Conservation (phyloP, 2,888 invertebrate genomes). For the Drosophila pegasa region DNA sequence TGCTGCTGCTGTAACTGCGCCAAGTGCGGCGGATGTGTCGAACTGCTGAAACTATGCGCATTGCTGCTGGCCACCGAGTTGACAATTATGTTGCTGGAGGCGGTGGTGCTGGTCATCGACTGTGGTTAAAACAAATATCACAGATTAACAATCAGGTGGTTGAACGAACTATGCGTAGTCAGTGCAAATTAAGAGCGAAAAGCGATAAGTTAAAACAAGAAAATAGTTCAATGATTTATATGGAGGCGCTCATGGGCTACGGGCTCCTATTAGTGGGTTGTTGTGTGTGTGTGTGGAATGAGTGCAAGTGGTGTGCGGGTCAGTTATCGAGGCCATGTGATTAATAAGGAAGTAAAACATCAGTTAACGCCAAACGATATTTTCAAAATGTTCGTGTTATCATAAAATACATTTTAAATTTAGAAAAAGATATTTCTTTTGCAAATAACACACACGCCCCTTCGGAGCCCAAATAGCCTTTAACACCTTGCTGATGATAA, state of each 20-base stretch:
- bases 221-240: slow-evolving; percentile 26
- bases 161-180: slow-evolving; percentile 14
- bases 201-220: slow-evolving; percentile 41
- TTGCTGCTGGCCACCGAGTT: slow-evolving; percentile 84
- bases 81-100: slow-evolving; percentile 84
- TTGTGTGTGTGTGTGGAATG: slow-evolving; percentile 6
- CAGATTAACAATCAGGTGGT: slow-evolving; percentile 23
- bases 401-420: not conserved
- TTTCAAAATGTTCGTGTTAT: not conserved
- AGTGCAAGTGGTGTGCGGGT: slow-evolving; percentile 12
- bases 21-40: slow-evolving; percentile 73
- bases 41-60: slow-evolving; percentile 77
- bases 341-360: not conserved
- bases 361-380: not conserved
- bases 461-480: slow-evolving; percentile 17
- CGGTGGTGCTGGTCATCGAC: slow-evolving; percentile 81
- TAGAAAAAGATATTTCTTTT: not conserved
- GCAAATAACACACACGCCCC: slow-evolving; percentile 14
- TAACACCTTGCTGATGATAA: not conserved
- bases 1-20: slow-evolving; percentile 72
- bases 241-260: slow-evolving; percentile 18
- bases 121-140: slow-evolving; percentile 38
- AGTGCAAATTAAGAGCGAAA: slow-evolving; percentile 49
- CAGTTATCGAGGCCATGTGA: not conserved
- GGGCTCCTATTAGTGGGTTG: slow-evolving; percentile 25